These are phyloP conservation scores for Trissoscelio sp. DNA, from an alignment of 2,888 invertebrate species.

Conservation along the genomic window DNA sequence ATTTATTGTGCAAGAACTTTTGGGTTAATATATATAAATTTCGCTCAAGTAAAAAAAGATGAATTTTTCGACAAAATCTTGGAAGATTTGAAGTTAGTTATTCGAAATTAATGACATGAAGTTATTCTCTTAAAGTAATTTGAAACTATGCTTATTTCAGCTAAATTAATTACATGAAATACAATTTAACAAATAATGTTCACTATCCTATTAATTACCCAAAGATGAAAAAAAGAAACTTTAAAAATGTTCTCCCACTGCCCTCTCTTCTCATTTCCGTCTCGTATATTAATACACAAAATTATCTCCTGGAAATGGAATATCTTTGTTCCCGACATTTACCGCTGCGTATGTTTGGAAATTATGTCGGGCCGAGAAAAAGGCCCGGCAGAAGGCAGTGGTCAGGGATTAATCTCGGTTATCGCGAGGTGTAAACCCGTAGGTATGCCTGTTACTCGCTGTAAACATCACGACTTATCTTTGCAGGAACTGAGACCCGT, in stretches of 20 bases:
- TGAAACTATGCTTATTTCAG: too few species aligned
- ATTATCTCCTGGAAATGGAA: slow-evolving; percentile 54
- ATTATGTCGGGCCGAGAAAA: slow-evolving; percentile 46
- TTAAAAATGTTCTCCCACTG: neutral
- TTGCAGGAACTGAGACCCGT: slow-evolving; percentile 73
- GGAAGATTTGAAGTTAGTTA: too few species aligned
- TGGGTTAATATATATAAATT: too few species aligned
- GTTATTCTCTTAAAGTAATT: too few species aligned
- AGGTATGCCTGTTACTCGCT: slow-evolving; percentile 73
- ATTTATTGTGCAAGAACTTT: too few species aligned
- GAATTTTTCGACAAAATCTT: too few species aligned
- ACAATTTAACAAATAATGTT: too few species aligned
- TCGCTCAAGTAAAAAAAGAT: too few species aligned
- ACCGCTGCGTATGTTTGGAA: slow-evolving; percentile 48
- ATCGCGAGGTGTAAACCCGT: slow-evolving; percentile 71
- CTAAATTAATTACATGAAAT: too few species aligned
- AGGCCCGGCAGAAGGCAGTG: slow-evolving; percentile 37
- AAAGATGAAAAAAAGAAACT: neutral
- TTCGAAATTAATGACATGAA: too few species aligned
- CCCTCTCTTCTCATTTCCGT: neutral
- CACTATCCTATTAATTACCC: too few species aligned
- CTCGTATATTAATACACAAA: slow-evolving; percentile 46
- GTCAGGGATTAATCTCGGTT: slow-evolving; percentile 72
- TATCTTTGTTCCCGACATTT: slow-evolving; percentile 49
- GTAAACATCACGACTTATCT: slow-evolving; percentile 77